Base-by-base conservation (phyloP, 2,113 vertebrate species). In the Phocoena phocoena region DNA sequence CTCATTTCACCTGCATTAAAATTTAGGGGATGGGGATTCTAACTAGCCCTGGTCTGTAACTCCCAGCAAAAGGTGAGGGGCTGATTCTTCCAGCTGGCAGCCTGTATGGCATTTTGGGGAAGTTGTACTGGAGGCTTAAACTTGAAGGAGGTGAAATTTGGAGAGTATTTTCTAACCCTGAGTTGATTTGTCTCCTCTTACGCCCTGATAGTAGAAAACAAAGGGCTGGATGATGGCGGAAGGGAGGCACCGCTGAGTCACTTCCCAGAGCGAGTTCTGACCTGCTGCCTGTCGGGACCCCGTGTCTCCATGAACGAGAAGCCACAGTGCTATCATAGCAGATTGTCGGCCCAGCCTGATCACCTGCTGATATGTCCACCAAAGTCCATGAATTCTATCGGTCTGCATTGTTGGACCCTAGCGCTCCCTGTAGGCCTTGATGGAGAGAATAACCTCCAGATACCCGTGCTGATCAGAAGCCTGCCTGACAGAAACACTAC, bases 181-280 rank as follows among this genome's bases (percentile, higher is more conserved):
- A 63, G 36, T 67, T 10, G 28, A 17, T 70, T 44, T 38, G 33
- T 60, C 2, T 80, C 25, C 58, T 86, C 92, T 68, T 26, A 63
- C 33, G 38, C n/a, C 23, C 68, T 47, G 33, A 77, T 2, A 87
- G 38, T 28, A 82, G 65, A 93, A 79, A 96, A 91, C 6, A 55
- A 76, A 68, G 26, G 2, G 0, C 23, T 88, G 88, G 55, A 68
- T 38, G 84, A 31, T 7, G 8, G 63, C 3, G 12, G 63, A 58
- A 63, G 63, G 63, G 9, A 53, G 31, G 36, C 70, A n/a, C 14
- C 4, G 31, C 18, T 13, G 55, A 0, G 15, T 63, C 33, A 18
- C 18, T 20, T 26, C 13, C 44, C 20, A 2, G 2, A 70, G 25
- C 0, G 1, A 47, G 36, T 13, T 63, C 53, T 55, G 25, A 60